A percentile compares a stretch with the other conserved stretches of the same genome.
Evolutionary conservation across 2,113 vertebrate species (phyloP).

Genomic region (Pan paniscus): DNA sequence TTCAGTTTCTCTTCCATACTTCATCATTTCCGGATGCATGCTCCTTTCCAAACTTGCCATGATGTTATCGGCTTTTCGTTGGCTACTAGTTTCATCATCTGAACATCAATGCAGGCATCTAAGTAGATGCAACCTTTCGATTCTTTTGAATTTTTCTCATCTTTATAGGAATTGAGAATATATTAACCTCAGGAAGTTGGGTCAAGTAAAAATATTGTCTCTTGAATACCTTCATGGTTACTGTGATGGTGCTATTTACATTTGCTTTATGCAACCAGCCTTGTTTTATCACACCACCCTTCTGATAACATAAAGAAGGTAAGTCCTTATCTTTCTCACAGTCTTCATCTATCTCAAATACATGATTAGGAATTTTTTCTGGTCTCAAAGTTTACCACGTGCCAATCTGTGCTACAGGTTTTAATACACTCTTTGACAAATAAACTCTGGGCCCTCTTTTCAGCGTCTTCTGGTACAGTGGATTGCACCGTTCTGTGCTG

Average conservation of each 20-base stretch:
- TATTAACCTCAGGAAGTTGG: constrained; percentile 98
- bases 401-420: no score
- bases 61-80: no score
- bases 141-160: constrained; percentile 97
- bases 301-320: constrained; percentile 94
- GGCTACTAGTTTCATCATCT: no score
- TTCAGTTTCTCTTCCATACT: no score
- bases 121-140: constrained; percentile 98
- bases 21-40: no score
- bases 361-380: constrained; percentile 95
- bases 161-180: constrained; percentile 98
- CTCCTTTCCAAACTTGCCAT: no score
- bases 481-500: no score
- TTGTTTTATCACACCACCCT: constrained; percentile 95
- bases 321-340: constrained; percentile 95
- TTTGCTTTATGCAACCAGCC: constrained; percentile 99
- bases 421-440: no score
- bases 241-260: constrained; percentile 97
- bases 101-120: constrained; percentile 97
- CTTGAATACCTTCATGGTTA: constrained; percentile 95
- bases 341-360: constrained; percentile 97
- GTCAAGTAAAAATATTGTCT: constrained; percentile 97
- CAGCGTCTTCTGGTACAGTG: no score
- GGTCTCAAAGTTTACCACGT: constrained; percentile 85
- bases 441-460: no score